Conservation (phyloP, 2,113 vertebrate species). For the Chlamydotis undulata region DNA sequence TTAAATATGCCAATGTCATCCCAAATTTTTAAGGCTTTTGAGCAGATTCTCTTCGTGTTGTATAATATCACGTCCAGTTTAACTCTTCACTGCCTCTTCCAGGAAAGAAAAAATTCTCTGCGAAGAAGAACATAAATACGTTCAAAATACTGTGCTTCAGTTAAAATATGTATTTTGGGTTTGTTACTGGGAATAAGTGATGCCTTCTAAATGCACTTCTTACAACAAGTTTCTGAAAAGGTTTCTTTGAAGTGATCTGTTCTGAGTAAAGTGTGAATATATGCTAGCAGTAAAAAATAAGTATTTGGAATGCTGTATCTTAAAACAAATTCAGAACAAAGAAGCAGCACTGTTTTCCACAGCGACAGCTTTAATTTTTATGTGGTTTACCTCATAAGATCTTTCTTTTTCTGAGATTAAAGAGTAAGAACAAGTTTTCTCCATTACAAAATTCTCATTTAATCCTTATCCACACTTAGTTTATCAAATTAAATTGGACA, state of each 20-base stretch:
- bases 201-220: neutral
- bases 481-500: conserved; percentile 99
- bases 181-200: neutral
- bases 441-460: conserved; percentile 94
- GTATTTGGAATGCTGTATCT: neutral
- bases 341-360: neutral
- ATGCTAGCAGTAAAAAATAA: neutral
- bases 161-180: neutral
- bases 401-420: conserved; percentile 81
- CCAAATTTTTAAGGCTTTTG: conserved; percentile 30
- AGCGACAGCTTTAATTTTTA: conserved; percentile 59
- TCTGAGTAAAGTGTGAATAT: neutral
- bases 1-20: conserved; percentile 15
- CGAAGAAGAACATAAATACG: neutral
- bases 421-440: conserved; percentile 79
- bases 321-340: neutral
- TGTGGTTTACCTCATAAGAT: conserved; percentile 64
- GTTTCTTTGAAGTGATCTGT: neutral
- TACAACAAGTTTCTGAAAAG: neutral
- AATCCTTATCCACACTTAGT: conserved; percentile 97
- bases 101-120: neutral
- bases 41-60: neutral
- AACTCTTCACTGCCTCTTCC: conserved; percentile 27
- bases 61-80: neutral
- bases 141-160: neutral